Evolutionary conservation across 2,113 vertebrate genomes (phyloP).

Genomic region (Dipodomys stephensi): DNA sequence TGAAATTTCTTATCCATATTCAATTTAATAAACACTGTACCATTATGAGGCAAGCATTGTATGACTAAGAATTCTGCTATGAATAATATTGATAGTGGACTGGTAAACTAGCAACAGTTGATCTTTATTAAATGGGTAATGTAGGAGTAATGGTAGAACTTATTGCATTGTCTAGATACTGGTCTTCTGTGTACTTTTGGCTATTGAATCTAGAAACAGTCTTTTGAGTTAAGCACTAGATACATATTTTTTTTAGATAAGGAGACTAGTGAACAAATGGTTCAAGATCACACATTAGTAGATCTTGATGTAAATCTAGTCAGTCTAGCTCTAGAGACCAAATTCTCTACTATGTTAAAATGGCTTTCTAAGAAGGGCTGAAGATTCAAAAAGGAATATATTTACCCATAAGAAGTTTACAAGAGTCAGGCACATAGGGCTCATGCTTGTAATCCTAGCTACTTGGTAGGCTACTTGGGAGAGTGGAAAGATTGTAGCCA

Average conservation of each 20-base stretch:
- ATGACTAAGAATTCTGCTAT: neutral
- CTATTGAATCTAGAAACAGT: neutral
- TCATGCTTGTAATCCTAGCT: no score
- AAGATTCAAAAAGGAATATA: neutral
- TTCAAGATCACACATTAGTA: neutral
- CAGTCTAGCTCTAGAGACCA: neutral
- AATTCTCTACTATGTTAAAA: neutral
- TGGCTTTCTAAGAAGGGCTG: neutral
- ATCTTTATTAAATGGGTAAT: neutral
- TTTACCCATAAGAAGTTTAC: neutral
- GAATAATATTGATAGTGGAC: neutral
- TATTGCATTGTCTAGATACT: neutral
- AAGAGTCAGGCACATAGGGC: no score
- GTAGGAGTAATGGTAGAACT: neutral
- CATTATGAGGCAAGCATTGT: neutral
- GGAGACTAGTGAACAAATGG: neutral
- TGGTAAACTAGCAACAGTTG: neutral
- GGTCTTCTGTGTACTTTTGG: neutral
- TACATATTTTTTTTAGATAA: neutral
- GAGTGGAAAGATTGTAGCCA: no score
- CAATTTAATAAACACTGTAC: neutral
- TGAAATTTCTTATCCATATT: neutral
- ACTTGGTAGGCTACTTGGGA: no score
- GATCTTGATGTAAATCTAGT: neutral
- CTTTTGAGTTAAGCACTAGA: constrained; percentile 19